Evolutionary conservation across 2,797 vertebrate genomes (phyloP), one percentile per base, ranked within the genome.

Genomic region (Lutjanus argentimaculatus): DNA sequence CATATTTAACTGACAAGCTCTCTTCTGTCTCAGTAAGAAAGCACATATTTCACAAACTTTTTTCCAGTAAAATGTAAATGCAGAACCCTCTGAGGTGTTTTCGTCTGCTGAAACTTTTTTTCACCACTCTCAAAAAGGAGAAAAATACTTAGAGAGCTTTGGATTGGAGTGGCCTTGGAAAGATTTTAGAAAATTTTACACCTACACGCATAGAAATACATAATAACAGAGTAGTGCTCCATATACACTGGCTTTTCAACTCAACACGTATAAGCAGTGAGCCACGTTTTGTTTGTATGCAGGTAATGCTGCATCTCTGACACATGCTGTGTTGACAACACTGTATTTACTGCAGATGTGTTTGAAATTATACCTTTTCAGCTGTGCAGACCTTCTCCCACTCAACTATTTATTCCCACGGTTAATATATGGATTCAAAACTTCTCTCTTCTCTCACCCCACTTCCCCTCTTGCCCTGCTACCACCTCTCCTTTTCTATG

Each of bases 341-440:
- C 43, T 42, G 8, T 56, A 62, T 58, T 72, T 69, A 65, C 36
- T 0, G 2, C 21, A 61, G 30, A 70, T 72, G 64, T 69, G 51
- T 51, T 72, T 45, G 64, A 80, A 84, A 84, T 82, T 63, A 74
- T 56, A 79, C 16, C 56, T 74, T 81, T 70, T 55, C 69, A 51
- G n/a, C 69, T 8, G 53, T 9, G 64, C 55, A 61, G 42, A 51
- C 57, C 2, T 43, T 45, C 48, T 19, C 67, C 45, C 30, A 45
- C 58, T 75, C 21, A 73, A 43, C 22, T 46, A 49, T 58, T 70
- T 49, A 67, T 75, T 36, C 55, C 21, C 17, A 13, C 6, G 7
- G 64, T 66, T 67, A 61, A 82, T 80, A 86, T 72, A 81, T 80
- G 25, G n/a, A 78, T 78, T 79, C n/a, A 46, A 30, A 25, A 57